Evolutionary conservation across 2,113 vertebrate species (phyloP).

Genomic region (Leucosticte australis): DNA sequence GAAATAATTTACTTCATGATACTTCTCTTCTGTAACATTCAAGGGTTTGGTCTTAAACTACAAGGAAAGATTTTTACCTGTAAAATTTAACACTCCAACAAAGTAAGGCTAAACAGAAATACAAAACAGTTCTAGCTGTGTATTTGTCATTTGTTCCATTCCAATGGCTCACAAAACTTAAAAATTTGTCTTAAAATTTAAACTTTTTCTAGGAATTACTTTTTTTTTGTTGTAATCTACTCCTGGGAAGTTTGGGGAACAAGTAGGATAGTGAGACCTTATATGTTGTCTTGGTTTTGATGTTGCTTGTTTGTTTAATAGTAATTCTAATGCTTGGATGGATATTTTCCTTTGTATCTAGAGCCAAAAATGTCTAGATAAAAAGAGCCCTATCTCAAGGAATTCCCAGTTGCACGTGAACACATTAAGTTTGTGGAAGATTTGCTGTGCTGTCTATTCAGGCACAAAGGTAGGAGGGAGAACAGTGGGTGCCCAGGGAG

Average conservation of each 20-base stretch:
- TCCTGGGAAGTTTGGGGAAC: not conserved
- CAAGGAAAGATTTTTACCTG: not conserved
- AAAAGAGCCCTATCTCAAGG: not conserved
- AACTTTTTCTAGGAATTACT: not conserved
- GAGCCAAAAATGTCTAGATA: not conserved
- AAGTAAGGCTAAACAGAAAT: not conserved
- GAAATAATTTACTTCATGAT: not conserved
- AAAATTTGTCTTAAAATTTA: not conserved
- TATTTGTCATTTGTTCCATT: not conserved
- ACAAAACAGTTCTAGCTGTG: not conserved
- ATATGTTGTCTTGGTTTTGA: not conserved
- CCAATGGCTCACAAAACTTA: not conserved
- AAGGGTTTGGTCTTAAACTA: not conserved
- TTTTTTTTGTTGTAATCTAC: not conserved
- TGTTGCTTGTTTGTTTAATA: not conserved
- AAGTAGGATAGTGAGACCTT: not conserved
- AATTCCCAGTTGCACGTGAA: not conserved
- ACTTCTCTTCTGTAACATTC: not conserved
- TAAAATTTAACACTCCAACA: not conserved
- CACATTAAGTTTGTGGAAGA: not conserved
- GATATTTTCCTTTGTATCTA: not conserved
- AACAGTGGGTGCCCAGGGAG: accelerated
- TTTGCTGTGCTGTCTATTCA: accelerated
- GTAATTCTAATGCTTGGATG: not conserved
- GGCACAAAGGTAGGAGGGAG: not conserved